These are phyloP conservation scores for Corydoras sp. DNA, from an alignment of 2,113 vertebrate genomes.

Conservation along the genomic window DNA sequence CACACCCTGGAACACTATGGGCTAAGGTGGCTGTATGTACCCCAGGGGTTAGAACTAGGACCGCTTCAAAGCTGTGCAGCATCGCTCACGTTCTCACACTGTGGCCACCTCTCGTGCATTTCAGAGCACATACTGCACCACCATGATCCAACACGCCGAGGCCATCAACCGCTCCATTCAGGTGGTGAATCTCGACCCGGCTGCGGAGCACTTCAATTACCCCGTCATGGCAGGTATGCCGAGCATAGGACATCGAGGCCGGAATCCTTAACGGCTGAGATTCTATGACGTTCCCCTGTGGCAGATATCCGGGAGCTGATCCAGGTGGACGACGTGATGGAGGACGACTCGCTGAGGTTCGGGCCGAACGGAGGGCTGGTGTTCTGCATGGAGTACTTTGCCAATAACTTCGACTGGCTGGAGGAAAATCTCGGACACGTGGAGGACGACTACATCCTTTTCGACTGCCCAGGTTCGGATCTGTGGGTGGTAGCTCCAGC, in stretches of 20 bases:
- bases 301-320: slow-evolving; percentile 93
- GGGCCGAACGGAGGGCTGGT: slow-evolving; percentile 93
- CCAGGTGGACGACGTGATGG: slow-evolving; percentile 95
- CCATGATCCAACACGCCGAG: slow-evolving; percentile 83
- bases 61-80: neutral
- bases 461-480: slow-evolving; percentile 88
- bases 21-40: no score
- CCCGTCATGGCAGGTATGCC: slow-evolving; percentile 86
- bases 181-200: slow-evolving; percentile 92
- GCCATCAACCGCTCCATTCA: slow-evolving; percentile 81
- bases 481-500: neutral
- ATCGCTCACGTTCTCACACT: no score
- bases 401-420: slow-evolving; percentile 92
- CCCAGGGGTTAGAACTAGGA: no score
- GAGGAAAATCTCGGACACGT: slow-evolving; percentile 85
- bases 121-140: slow-evolving; percentile 94
- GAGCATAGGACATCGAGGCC: neutral
- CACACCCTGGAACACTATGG: no score
- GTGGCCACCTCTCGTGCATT: neutral
- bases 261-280: neutral
- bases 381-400: slow-evolving; percentile 98
- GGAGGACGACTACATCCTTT: slow-evolving; percentile 93
- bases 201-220: slow-evolving; percentile 86
- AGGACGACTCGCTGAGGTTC: slow-evolving; percentile 80
- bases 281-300: neutral